phyloP scores from a whole-genome alignment of 2,888 invertebrate genomes.

The Nemotelus pantherinus region DNA sequence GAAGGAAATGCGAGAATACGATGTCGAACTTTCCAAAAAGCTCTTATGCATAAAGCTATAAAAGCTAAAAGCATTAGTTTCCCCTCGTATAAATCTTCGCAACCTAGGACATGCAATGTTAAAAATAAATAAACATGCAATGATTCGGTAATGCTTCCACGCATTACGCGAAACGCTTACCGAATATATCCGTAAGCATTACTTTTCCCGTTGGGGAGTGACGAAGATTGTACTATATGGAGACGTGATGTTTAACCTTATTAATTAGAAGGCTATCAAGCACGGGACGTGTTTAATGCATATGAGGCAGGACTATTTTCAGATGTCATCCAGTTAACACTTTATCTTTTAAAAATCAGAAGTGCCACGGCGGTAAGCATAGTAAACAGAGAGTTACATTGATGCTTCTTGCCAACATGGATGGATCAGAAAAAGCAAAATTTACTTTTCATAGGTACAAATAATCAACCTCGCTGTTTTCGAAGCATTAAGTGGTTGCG shows the following conservation, averaged over 20 bases:
- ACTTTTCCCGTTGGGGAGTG: too few species aligned
- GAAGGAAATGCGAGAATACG: too few species aligned
- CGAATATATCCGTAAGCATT: too few species aligned
- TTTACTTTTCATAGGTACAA: conserved; percentile 6
- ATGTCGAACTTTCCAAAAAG: too few species aligned
- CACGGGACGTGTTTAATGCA: conserved; percentile 7
- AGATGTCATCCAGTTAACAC: conserved; percentile 16
- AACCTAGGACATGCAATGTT: too few species aligned
- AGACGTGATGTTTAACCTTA: conserved; percentile 20
- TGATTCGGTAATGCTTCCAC: too few species aligned
- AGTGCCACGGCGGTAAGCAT: conserved; percentile 5
- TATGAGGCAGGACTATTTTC: not conserved
- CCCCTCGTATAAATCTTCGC: too few species aligned
- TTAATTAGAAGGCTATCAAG: conserved; percentile 13
- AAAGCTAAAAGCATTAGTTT: too few species aligned
- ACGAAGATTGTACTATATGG: conserved; percentile 21
- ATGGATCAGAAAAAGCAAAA: not conserved
- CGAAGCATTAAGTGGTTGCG: conserved; percentile 4
- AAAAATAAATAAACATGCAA: too few species aligned
- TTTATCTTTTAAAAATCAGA: conserved; percentile 7
- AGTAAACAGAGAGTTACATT: conserved; percentile 8
- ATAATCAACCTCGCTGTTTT: conserved; percentile 9
- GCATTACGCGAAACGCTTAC: too few species aligned
- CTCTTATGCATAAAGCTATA: too few species aligned
- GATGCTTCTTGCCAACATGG: conserved; percentile 11